phyloP scores from a whole-genome alignment of 1,140 invertebrate species.

The Drosophila varians region DNA sequence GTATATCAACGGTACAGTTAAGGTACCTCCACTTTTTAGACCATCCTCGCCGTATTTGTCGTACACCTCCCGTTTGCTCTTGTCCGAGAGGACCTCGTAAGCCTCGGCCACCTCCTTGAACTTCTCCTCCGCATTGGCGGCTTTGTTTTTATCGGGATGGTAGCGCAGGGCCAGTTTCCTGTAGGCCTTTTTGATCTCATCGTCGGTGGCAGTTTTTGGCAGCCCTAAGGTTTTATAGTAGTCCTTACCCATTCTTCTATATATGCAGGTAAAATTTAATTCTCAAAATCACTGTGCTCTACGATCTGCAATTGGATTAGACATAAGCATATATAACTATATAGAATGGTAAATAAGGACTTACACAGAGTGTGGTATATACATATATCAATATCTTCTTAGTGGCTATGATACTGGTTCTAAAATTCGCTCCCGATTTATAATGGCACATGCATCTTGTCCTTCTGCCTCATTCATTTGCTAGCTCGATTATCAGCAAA shows the following conservation, averaged over 20 bases:
- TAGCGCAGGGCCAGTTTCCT: slow-evolving; percentile 98
- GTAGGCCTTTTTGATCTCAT: slow-evolving; percentile 99
- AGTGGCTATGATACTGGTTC: slow-evolving; percentile 72
- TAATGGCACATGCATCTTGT: slow-evolving; percentile 78
- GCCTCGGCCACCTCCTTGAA: slow-evolving; percentile 99
- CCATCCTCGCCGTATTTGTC: slow-evolving; percentile 99
- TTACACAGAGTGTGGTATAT: slow-evolving; percentile 9
- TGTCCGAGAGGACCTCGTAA: slow-evolving; percentile 98
- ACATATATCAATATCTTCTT: slow-evolving; percentile 52
- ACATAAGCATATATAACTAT: no score
- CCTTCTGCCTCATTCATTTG: slow-evolving; percentile 38
- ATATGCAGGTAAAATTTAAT: slow-evolving; percentile 14
- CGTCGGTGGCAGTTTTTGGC: slow-evolving; percentile 93
- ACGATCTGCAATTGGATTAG: slow-evolving; percentile 28
- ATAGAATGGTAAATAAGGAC: no score
- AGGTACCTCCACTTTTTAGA: slow-evolving; percentile 89
- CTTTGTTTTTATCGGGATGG: slow-evolving; percentile 99
- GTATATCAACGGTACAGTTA: background rate
- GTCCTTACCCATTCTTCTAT: slow-evolving; percentile 95
- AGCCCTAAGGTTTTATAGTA: slow-evolving; percentile 98
- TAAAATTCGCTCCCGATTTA: slow-evolving; percentile 39
- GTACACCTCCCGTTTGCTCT: slow-evolving; percentile 97
- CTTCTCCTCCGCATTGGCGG: slow-evolving; percentile 96
- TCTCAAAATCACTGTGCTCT: slow-evolving; percentile 39
- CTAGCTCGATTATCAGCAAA: slow-evolving; percentile 44